A percentile compares a stretch with the other conserved stretches of the same genome.
These are phyloP conservation scores for Rhinophrynus dorsalis DNA, from an alignment of 2,797 vertebrate genomes.

Conservation along the genomic window DNA sequence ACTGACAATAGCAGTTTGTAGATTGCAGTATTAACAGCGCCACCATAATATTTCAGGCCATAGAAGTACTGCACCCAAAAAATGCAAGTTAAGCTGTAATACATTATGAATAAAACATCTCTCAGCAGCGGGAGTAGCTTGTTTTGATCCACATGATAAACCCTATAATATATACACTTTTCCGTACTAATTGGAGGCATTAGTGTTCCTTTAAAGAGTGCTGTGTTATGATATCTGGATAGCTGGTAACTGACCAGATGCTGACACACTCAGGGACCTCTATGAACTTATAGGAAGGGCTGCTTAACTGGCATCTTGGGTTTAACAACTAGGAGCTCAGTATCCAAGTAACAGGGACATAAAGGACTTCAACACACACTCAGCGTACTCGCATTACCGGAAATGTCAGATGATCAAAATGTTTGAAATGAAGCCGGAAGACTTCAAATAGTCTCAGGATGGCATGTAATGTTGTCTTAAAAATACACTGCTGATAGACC, in stretches of 20 bases:
- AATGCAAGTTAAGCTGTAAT: no score
- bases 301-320: not conserved
- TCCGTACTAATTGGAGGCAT: no score
- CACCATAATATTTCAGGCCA: no score
- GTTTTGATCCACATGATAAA: no score
- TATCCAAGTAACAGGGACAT: not conserved
- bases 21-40: no score
- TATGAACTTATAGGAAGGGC: not conserved
- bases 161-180: no score
- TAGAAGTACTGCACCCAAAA: no score
- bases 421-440: not conserved
- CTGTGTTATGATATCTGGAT: no score
- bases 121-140: no score
- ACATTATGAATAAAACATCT: no score
- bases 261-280: not conserved
- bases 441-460: constrained; percentile 5
- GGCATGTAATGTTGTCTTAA: constrained; percentile 15
- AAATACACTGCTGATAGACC: not conserved
- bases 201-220: no score
- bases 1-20: no score
- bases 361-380: not conserved
- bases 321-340: not conserved
- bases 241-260: not conserved
- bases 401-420: constrained; percentile 20
- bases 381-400: constrained; percentile 1